Evolutionary conservation across 2,888 invertebrate species (phyloP), one percentile per base, ranked within the genome.

Genomic region (Meteorus colon): DNA sequence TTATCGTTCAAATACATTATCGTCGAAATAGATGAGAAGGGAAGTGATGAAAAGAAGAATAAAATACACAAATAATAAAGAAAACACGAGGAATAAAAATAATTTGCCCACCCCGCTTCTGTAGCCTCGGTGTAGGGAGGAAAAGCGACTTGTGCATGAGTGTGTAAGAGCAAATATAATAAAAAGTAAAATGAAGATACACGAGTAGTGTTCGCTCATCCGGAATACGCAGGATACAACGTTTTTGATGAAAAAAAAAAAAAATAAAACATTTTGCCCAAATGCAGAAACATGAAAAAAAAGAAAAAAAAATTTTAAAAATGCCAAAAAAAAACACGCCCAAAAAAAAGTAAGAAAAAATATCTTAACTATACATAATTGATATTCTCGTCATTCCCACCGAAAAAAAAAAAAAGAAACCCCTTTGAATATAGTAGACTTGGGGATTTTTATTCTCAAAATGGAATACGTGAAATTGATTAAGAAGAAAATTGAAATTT

Each of bases 391-490:
- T n/a, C 48, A n/a, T 55, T 8, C n/a, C 8, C 63, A 5, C 63
- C 41, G 41, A 41, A 41, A 41, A 41, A 12, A 10, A 8, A 12
- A 41, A 6, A 41, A 16, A 31, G 1, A 29, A 12, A 31, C 4
- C 34, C 59, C 34, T n/a, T 59, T 41, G 19, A 70, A 59, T 51
- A 51, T 51, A 34, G 12, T 70, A 59, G 70, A 34, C 59, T 31
- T 24, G 34, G 34, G 27, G 59, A 59, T 31, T 70, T 70, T 70
- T 70, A 70, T 70, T 37, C 59, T 19, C 69, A 69, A 24, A 48
- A 51, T 31, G 24, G 59, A 37, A 6, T 8, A 24, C 14, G 63
- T 59, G n/a, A 31, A 59, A 70, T 70, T 19, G 19, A 37, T 31
- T 19, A 69, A 16, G 19, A 34, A 59, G 34, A 63, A 70, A 70